These are phyloP conservation scores for Drosophila meridiana DNA, from an alignment of 2,888 invertebrate species.

Conservation along the genomic window DNA sequence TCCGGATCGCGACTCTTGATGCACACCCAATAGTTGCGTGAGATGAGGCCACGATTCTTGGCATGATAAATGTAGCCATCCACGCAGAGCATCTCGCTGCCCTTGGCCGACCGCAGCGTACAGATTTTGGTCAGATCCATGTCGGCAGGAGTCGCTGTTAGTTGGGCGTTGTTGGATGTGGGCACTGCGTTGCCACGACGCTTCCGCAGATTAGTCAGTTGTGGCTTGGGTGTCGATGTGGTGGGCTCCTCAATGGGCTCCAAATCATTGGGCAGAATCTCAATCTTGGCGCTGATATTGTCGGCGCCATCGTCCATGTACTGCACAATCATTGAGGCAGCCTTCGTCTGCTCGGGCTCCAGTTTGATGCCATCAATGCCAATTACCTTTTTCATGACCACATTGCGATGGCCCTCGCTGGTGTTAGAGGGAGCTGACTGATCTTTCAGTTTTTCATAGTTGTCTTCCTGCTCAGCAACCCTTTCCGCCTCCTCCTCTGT, in stretches of 20 bases:
- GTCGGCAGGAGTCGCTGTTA: constrained; percentile 38
- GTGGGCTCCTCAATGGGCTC: constrained; percentile 15
- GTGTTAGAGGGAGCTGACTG: background rate
- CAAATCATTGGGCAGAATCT: constrained; percentile 53
- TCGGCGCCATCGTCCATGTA: constrained; percentile 70
- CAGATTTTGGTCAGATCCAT: constrained; percentile 79
- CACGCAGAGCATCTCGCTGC: constrained; percentile 81
- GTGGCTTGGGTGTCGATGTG: constrained; percentile 52
- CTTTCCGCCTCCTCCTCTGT: constrained; percentile 25
- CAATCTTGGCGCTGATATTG: constrained; percentile 70
- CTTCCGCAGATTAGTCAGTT: constrained; percentile 57
- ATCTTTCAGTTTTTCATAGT: constrained; percentile 41
- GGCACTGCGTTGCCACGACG: constrained; percentile 37
- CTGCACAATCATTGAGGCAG: constrained; percentile 63
- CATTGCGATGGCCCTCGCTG: constrained; percentile 13
- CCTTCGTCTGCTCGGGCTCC: constrained; percentile 55
- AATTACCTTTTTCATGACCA: constrained; percentile 69
- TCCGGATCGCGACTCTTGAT: constrained; percentile 78
- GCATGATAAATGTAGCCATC: constrained; percentile 81
- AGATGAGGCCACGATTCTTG: constrained; percentile 74
- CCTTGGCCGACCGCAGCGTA: constrained; percentile 81
- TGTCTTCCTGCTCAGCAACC: constrained; percentile 26
- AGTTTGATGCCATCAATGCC: constrained; percentile 74
- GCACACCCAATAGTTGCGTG: constrained; percentile 82
- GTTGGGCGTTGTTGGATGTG: background rate